Conservation (phyloP, 2,888 invertebrate genomes). For the Pseudococcus jackbeardsleyi region DNA sequence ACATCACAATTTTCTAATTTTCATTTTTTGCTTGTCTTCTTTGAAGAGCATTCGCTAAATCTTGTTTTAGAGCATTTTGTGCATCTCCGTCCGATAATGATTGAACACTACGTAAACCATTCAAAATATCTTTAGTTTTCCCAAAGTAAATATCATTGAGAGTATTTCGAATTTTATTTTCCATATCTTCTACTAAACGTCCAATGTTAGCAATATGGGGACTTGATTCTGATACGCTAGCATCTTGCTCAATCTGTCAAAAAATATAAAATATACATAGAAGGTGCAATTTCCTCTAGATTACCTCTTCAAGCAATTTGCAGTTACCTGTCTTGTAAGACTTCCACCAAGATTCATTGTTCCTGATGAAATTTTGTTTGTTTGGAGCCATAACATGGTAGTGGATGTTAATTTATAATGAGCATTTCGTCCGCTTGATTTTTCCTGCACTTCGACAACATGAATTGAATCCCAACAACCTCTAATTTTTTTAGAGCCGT, state of each 20-base stretch:
- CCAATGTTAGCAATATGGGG: constrained; percentile 99
- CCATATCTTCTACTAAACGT: constrained; percentile 99
- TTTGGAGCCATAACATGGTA: constrained; percentile 99
- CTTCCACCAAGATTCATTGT: constrained; percentile 99
- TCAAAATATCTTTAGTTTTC: constrained; percentile 98
- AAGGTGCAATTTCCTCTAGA: not conserved
- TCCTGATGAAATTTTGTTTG: constrained; percentile 95
- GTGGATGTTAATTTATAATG: constrained; percentile 99
- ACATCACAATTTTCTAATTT: constrained; percentile 60
- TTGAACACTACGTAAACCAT: constrained; percentile 87
- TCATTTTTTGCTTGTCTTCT: constrained; percentile 80
- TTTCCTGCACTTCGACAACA: constrained; percentile 98
- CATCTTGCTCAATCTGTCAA: constrained; percentile 89
- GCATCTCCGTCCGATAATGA: constrained; percentile 87
- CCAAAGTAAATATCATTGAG: constrained; percentile 99
- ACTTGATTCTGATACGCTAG: constrained; percentile 89
- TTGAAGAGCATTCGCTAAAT: constrained; percentile 86
- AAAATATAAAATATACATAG: constrained; percentile 59
- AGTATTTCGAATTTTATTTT: constrained; percentile 98
- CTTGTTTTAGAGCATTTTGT: constrained; percentile 87
- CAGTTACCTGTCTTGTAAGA: constrained; percentile 89
- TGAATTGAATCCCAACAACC: constrained; percentile 99
- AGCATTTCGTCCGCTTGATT: constrained; percentile 91
- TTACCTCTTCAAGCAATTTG: not conserved
- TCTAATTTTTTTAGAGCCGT: constrained; percentile 98